Base-by-base conservation (phyloP, 2,113 vertebrate genomes). In the Dermatemys mawii region DNA sequence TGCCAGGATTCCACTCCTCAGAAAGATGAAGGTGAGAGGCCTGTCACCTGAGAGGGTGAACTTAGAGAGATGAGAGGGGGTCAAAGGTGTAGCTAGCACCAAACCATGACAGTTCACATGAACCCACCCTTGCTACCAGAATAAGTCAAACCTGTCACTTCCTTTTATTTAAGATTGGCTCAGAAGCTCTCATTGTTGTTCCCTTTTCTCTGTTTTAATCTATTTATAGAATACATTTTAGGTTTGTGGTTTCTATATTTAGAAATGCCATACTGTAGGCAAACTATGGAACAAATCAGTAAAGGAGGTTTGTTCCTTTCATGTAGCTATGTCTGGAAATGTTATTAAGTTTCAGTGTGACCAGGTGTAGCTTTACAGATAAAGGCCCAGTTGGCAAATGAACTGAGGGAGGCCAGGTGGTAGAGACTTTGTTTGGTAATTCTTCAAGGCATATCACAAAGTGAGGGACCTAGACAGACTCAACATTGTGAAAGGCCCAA, bases 401-500 rank as follows among this genome's bases (percentile, higher is more conserved):
- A 12, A 2, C 70, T 6, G 5, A 49, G 27, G 32, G 0, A 2
- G 13, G 7, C 8, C 9, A 4, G 22, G n/a, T 11, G 67, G 11
- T 6, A 0, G 8, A 12, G 49, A 7, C 1, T 46, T 50, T 32
- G 55, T 27, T 1, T 35, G 1, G 0, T 50, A 11, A 27, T 80
- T 49, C 49, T 80, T n/a, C 1, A 0, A 3, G 78, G 27, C 3
- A 0, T n/a, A 11, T 5, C 17, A 2, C 26, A 16, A 17, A 4
- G 5, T 0, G 1, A 79, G 22, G 17, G 38, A 10, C 9, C 32
- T 55, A 17, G 7, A 6, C 5, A 35, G 53, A 60, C 1, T 41
- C 32, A 0, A 3, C 0, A 1, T 38, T 4, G 1, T 5, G 5
- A 70, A 2, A 32, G 1, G 4, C 21, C n/a, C 17, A 2, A 5